Evolutionary conservation across 1,140 invertebrate genomes (phyloP).

Genomic region (Drosophila rhopaloa): DNA sequence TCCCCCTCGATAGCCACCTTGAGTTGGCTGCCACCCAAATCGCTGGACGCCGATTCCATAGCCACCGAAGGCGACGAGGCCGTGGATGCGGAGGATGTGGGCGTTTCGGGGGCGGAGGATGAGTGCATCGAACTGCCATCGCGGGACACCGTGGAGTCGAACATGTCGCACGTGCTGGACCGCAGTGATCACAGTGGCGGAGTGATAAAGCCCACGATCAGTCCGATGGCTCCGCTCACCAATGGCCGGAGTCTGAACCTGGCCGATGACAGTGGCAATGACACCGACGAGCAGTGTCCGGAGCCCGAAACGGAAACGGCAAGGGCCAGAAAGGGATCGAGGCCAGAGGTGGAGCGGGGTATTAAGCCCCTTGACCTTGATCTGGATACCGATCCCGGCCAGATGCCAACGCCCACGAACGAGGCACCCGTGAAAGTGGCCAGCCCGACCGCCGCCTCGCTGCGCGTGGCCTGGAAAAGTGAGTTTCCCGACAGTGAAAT

Average conservation of each 20-base stretch:
- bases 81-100: constrained; percentile 53
- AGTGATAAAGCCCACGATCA: constrained; percentile 33
- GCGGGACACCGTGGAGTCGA: constrained; percentile 88
- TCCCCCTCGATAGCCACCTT: constrained; percentile 91
- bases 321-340: constrained; percentile 10
- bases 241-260: constrained; percentile 35
- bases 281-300: constrained; percentile 75
- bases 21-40: constrained; percentile 88
- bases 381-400: constrained; percentile 4
- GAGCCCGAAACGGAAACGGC: constrained; percentile 46
- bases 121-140: constrained; percentile 88
- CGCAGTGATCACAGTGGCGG: constrained; percentile 72
- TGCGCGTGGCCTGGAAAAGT: constrained; percentile 87
- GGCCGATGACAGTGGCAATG: constrained; percentile 71
- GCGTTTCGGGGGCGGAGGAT: constrained; percentile 78
- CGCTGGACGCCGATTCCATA: constrained; percentile 86
- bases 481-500: constrained; percentile 91
- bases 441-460: constrained; percentile 72
- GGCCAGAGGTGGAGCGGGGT: constrained; percentile 6
- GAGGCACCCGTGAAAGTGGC: constrained; percentile 44
- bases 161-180: constrained; percentile 85
- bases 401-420: constrained; percentile 57
- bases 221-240: constrained; percentile 34
- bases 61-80: constrained; percentile 84
- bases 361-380: constrained; percentile 5